Evolutionary conservation across 2,797 vertebrate genomes (phyloP), one percentile per base, ranked within the genome.

Genomic region (Hapalemur alaotrensis): DNA sequence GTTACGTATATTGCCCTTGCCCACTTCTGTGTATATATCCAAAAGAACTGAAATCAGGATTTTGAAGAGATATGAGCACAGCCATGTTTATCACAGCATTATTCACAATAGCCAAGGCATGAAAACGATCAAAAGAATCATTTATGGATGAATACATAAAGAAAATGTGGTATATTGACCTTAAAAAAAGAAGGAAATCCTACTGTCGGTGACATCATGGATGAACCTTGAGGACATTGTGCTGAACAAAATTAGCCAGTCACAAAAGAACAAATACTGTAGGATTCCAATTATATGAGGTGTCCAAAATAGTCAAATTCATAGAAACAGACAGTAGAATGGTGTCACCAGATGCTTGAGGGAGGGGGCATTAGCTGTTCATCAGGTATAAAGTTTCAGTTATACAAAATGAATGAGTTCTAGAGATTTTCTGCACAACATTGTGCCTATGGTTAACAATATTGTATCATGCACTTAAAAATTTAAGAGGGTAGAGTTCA

Each of bases 11-110:
- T 10, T 46, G 43, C 43, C 43, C 43, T 46, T 46, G 43, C 5
- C 25, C 6, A 63, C 8, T n/a, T 89, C 75, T 86, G 5, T 18
- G 13, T 73, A 20, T 85, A 81, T 48, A 67, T 61, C 35, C 17
- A 69, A 81, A 90, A 91, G 1, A 88, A n/a, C 30, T 50, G 11
- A 85, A 95, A 79, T 91, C 2, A 78, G 32, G 11, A 97, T 88
- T 89, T 94, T 43, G 6, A 90, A 91, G 22, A 78, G 17, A 59
- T 52, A 8, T 28, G 57, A 84, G 3, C 6, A 90, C 32, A 41
- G 9, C 7, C 10, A 25, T 59, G 9, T 32, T 89, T 1, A 48
- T 9, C 61, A 8, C 9, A 72, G 8, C 35, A 88, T 95, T 94
- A 79, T 75, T 79, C 35, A 73, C 1, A 82, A 83, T 13, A 83